Base-by-base conservation (phyloP, 2,113 vertebrate species). In the Brachionichthys hirsutus region DNA sequence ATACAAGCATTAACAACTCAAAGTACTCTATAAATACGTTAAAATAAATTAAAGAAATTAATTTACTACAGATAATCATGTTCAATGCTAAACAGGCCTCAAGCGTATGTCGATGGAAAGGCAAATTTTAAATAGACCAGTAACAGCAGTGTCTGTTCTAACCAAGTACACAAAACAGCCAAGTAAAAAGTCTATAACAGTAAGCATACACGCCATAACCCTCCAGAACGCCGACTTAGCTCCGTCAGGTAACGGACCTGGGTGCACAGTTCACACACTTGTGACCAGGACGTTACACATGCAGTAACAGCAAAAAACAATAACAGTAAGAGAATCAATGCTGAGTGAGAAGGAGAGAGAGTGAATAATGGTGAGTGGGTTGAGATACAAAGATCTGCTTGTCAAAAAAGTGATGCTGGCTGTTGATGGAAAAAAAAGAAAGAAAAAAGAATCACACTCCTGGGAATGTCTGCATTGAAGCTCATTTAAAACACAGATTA, bases 11-110 rank as follows among this genome's bases (percentile, higher is more conserved):
- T 70, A 84, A 67, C 85, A 89, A 90, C 84, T 85, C 80, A 85
- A 84, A 74, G 82, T 88, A 80, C 74, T 89, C 88, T 92, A 92
- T 91, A 92, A 92, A 92, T 92, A 92, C 62, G 75, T 90, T 91
- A 90, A 92, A 92, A 92, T 92, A 92, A 92, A 91, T 90, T 88
- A 89, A 89, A 90, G 81, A 86, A 87, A 86, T 89, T 88, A 90
- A 91, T 85, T 88, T 90, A 90, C 91, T 90, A 86, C 80, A 83
- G 83, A 80, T 76, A 12, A 82, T 82, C 77, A 78, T 70, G 78
- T 77, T 86, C 44, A 77, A 79, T 78, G 78, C 85, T 87, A 88
- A 84, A 84, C 77, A 81, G 73, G 79, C 80, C 62, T 78, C 53
- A 78, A 89, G 89, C 78, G 58, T 53, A n/a, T n/a, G 70, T 73